Percentiles rank a stretch among this genome's conserved stretches.
Evolutionary conservation across 2,888 invertebrate genomes (phyloP).

Genomic region (Keiferia lycopersicella): DNA sequence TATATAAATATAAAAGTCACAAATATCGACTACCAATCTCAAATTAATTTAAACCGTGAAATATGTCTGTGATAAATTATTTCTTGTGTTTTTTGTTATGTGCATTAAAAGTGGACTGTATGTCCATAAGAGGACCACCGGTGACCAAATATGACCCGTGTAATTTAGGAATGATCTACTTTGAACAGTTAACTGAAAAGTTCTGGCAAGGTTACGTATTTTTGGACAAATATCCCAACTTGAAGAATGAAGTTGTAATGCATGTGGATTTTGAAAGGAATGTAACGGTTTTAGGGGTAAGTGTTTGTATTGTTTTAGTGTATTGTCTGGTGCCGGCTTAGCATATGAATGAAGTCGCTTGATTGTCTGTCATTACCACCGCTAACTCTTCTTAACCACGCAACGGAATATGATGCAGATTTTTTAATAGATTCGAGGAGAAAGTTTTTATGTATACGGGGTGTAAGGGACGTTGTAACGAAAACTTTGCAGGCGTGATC

Average conservation of each 20-base stretch:
- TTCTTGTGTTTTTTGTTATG: constrained; percentile 34
- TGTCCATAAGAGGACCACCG: constrained; percentile 59
- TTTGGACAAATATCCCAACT: constrained; percentile 54
- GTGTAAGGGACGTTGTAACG: too few species aligned
- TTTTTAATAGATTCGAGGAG: too few species aligned
- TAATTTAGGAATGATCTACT: constrained; percentile 63
- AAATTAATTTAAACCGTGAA: neutral
- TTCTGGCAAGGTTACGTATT: constrained; percentile 60
- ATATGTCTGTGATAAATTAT: constrained; percentile 32
- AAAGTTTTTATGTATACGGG: too few species aligned
- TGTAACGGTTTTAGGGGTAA: constrained; percentile 55
- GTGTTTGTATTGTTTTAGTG: constrained; percentile 37
- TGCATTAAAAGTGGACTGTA: constrained; percentile 45
- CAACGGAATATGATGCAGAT: too few species aligned
- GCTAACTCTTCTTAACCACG: too few species aligned
- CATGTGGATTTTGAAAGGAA: constrained; percentile 55
- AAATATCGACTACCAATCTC: constrained; percentile 2
- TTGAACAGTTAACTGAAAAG: constrained; percentile 54
- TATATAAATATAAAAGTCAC: constrained; percentile 4
- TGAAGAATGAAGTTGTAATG: constrained; percentile 47
- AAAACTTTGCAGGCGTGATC: too few species aligned
- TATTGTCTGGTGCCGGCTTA: too few species aligned
- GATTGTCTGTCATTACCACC: too few species aligned
- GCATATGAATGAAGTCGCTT: too few species aligned
- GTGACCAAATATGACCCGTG: constrained; percentile 68